Conservation (phyloP, 2,888 invertebrate genomes). For the Pelosia muscerda region DNA sequence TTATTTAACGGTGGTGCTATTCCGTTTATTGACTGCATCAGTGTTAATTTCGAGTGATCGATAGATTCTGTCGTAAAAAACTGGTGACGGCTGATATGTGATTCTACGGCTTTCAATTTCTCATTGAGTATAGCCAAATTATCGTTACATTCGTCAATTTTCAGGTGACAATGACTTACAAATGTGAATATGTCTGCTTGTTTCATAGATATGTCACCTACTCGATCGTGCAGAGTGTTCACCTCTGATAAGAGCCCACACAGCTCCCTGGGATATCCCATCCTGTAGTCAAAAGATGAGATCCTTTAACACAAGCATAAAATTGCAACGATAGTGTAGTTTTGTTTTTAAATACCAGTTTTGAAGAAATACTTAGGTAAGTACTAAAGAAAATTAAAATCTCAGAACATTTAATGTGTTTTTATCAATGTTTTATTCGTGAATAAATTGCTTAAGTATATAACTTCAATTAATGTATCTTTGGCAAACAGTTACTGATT, state of each 20-base stretch:
- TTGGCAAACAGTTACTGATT: neutral
- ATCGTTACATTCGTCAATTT: slow-evolving; percentile 8
- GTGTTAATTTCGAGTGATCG: neutral
- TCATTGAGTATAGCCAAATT: neutral
- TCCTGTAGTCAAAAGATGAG: slow-evolving; percentile 3
- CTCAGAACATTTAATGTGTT: neutral
- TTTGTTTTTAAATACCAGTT: neutral
- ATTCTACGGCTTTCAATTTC: slow-evolving; percentile 6
- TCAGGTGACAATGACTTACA: neutral
- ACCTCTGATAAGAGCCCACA: neutral
- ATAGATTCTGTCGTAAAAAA: neutral
- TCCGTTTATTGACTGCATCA: neutral
- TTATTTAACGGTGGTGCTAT: neutral
- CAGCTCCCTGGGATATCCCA: slow-evolving; percentile 8
- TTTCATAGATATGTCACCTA: slow-evolving; percentile 5
- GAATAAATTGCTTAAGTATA: neutral
- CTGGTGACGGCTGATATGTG: neutral
- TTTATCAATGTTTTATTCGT: neutral
- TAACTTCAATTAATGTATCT: neutral
- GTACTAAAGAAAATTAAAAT: neutral
- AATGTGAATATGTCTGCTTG: slow-evolving; percentile 3
- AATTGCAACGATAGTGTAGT: neutral
- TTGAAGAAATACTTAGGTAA: neutral
- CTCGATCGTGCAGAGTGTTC: slow-evolving; percentile 10
- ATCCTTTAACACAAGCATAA: slow-evolving; percentile 1